Conservation (phyloP, 2,113 vertebrate genomes). For the Eurystomus gularis region DNA sequence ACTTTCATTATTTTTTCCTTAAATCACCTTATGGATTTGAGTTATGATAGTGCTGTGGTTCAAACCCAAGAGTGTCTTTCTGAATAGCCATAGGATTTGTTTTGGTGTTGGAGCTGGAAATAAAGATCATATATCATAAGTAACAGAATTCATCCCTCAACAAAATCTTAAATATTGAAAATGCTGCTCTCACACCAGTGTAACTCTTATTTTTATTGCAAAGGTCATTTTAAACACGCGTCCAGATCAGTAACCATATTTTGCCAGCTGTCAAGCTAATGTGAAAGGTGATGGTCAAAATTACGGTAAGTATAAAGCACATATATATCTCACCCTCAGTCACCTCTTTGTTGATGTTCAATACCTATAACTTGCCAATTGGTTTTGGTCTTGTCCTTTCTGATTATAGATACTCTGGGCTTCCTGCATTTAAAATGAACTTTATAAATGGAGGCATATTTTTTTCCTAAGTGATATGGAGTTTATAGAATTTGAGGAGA, state of each 20-base stretch:
- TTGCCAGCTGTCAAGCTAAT: background rate
- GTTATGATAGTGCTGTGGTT: background rate
- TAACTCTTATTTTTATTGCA: slow-evolving; percentile 10
- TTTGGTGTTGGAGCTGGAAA: background rate
- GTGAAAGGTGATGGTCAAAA: background rate
- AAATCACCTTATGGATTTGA: background rate
- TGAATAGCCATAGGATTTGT: slow-evolving; percentile 1
- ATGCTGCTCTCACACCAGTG: background rate
- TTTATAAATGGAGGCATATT: background rate
- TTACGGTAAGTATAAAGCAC: background rate
- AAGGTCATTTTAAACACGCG: slow-evolving; percentile 28
- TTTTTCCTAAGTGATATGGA: background rate
- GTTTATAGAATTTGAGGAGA: background rate
- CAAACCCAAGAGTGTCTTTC: background rate
- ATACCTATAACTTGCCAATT: background rate
- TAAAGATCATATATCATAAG: background rate
- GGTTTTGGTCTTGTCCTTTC: background rate
- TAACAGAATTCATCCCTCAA: background rate
- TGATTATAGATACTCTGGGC: background rate
- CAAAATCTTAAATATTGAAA: slow-evolving; percentile 18
- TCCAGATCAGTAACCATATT: background rate
- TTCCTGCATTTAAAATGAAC: background rate
- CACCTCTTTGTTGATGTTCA: background rate
- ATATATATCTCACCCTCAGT: background rate
- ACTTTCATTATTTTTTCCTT: background rate